Percentiles rank a stretch among this genome's conserved stretches.
Conservation (phyloP, 2,888 invertebrate species). For the Leucoma salicis region DNA sequence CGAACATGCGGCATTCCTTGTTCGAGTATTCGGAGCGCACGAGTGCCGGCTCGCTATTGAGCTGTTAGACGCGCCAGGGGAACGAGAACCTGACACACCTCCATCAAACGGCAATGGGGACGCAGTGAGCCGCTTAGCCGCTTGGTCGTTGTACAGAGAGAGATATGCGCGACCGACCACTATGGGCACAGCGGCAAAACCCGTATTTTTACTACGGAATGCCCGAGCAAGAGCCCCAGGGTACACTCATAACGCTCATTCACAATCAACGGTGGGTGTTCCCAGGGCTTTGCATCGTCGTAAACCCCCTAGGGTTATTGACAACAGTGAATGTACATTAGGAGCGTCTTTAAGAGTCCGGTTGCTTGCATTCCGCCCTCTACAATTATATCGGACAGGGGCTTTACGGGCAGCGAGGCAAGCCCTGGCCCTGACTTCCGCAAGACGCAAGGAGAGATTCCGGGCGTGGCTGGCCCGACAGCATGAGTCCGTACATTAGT, state of each 20-base stretch:
- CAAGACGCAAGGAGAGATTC: conserved; percentile 23
- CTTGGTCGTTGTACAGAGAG: conserved; percentile 63
- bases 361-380: conserved; percentile 57
- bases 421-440: conserved; percentile 49
- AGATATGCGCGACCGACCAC: conserved; percentile 43
- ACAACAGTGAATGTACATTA: conserved; percentile 48
- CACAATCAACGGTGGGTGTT: conserved; percentile 26
- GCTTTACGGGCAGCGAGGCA: conserved; percentile 35
- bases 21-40: conserved; percentile 92
- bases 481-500: not conserved
- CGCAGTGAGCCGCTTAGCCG: conserved; percentile 41
- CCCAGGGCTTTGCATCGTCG: conserved; percentile 49
- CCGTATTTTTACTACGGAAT: conserved; percentile 59
- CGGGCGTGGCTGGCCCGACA: conserved; percentile 15
- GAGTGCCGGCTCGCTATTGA: conserved; percentile 95
- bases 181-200: conserved; percentile 48
- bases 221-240: conserved; percentile 59
- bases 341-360: conserved; percentile 34
- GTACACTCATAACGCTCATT: conserved; percentile 44
- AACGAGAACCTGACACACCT: conserved; percentile 78
- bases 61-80: conserved; percentile 86
- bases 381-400: conserved; percentile 61
- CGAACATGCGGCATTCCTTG: conserved; percentile 95
- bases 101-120: conserved; percentile 29
- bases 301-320: conserved; percentile 52